Conservation (phyloP, 2,888 invertebrate genomes). For the Pristionchus arcanus region DNA sequence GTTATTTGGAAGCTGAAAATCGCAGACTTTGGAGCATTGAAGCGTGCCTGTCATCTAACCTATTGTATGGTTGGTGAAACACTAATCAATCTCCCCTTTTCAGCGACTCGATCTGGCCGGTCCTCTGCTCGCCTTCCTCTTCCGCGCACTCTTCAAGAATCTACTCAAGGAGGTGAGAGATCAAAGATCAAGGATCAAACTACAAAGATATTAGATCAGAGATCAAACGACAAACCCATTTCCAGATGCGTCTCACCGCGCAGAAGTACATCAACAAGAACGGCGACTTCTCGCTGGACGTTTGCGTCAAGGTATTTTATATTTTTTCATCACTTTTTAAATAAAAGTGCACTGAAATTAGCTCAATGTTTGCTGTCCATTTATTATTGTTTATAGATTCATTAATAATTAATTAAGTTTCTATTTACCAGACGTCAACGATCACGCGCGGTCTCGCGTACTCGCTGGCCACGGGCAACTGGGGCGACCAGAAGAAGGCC, state of each 20-base stretch:
- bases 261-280: constrained; percentile 99
- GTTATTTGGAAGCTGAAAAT: no score
- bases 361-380: no score
- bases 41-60: background rate
- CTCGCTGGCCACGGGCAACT: constrained; percentile 98
- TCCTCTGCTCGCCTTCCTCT: constrained; percentile 95
- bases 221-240: background rate
- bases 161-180: constrained; percentile 76
- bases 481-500: constrained; percentile 99
- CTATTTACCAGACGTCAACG: constrained; percentile 86
- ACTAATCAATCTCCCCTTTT: constrained; percentile 59
- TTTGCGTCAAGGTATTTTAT: constrained; percentile 80
- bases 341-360: no score
- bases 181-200: background rate
- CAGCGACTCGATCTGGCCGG: constrained; percentile 98
- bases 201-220: background rate
- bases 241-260: constrained; percentile 97
- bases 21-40: no score
- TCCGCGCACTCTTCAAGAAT: constrained; percentile 86
- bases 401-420: background rate
- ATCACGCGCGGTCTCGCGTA: constrained; percentile 98
- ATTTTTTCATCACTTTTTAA: background rate
- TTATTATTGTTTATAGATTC: background rate
- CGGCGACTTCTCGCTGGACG: constrained; percentile 97
- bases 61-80: background rate